A percentile compares a stretch with the other conserved stretches of the same genome.
Evolutionary conservation across 2,797 vertebrate genomes (phyloP).

Genomic region (Gastrophryne carolinensis): DNA sequence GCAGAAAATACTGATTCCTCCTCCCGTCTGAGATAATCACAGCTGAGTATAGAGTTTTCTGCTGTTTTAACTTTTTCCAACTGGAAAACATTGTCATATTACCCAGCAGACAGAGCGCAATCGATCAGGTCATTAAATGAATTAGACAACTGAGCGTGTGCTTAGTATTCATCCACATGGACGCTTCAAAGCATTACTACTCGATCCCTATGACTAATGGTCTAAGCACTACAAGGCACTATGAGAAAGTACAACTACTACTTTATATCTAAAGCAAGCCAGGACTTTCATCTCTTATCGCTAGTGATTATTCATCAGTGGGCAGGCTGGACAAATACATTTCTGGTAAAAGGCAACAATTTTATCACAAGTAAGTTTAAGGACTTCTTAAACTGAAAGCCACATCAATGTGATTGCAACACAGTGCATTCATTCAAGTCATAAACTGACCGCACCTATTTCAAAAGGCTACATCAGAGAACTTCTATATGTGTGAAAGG

Average conservation of each 20-base stretch:
- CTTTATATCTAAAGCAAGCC: background rate
- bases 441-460: constrained; percentile 1
- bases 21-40: background rate
- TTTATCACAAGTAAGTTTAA: background rate
- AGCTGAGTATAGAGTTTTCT: background rate
- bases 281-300: background rate
- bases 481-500: background rate
- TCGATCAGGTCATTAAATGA: background rate
- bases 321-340: background rate
- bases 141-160: background rate
- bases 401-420: background rate
- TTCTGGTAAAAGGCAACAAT: background rate
- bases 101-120: background rate
- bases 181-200: background rate
- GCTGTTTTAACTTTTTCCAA: background rate
- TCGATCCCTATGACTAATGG: constrained; percentile 14
- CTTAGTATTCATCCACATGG: background rate
- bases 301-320: background rate
- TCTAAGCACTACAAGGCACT: constrained; percentile 6
- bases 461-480: background rate
- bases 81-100: background rate
- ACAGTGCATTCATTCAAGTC: background rate
- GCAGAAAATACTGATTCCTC: background rate
- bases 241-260: background rate
- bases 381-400: background rate